These are phyloP conservation scores for Schrankia costaestrigalis DNA, from an alignment of 2,888 invertebrate genomes.

Conservation along the genomic window DNA sequence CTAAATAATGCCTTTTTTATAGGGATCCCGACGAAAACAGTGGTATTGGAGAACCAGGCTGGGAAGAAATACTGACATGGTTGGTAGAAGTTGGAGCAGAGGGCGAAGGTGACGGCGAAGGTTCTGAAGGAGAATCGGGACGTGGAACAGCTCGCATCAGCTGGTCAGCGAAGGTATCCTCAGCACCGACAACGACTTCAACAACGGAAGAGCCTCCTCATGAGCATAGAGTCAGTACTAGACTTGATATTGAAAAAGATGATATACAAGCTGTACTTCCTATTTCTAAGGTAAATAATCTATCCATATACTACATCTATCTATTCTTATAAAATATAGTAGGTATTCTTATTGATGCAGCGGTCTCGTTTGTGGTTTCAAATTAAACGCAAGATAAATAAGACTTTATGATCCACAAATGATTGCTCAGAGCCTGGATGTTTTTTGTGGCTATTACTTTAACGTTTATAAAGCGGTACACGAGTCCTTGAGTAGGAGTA, in stretches of 20 bases:
- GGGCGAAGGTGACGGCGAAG: conserved; percentile 78
- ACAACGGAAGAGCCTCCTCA: conserved; percentile 70
- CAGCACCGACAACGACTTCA: conserved; percentile 48
- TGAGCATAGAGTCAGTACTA: conserved; percentile 86
- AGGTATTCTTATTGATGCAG: too few species aligned
- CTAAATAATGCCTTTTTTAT: too few species aligned
- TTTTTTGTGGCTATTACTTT: too few species aligned
- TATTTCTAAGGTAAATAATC: conserved; percentile 92
- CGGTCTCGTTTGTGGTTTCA: too few species aligned
- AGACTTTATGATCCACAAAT: too few species aligned
- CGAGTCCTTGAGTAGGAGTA: too few species aligned
- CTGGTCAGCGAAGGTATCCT: conserved; percentile 85
- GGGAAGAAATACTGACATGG: conserved; percentile 95
- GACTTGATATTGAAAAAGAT: conserved; percentile 94
- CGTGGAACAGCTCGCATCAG: conserved; percentile 92
- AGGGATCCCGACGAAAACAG: conserved; percentile 62
- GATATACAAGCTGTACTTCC: conserved; percentile 96
- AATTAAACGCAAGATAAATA: too few species aligned
- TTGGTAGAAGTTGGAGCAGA: conserved; percentile 93
- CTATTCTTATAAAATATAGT: too few species aligned
- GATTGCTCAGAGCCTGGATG: too few species aligned
- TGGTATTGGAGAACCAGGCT: conserved; percentile 67
- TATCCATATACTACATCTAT: neutral
- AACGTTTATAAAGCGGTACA: too few species aligned
- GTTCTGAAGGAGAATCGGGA: conserved; percentile 78